Evolutionary conservation across 1,140 invertebrate species (phyloP).

Genomic region (Diplogasteroides magnus): DNA sequence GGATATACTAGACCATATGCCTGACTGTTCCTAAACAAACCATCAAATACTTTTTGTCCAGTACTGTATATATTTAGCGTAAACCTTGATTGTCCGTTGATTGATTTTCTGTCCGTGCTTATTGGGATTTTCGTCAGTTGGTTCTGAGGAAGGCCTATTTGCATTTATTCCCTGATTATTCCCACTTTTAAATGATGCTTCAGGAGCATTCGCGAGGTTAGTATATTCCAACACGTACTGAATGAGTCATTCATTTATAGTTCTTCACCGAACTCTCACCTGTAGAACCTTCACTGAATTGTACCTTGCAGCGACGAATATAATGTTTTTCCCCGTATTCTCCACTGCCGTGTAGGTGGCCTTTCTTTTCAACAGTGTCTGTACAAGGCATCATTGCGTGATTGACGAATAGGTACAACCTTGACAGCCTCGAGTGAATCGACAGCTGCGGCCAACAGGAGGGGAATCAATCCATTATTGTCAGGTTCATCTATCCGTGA

Average conservation of each 20-base stretch:
- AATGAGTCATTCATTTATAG: too few relatives aligned
- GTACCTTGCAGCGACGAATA: constrained; percentile 24
- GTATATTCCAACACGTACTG: constrained; percentile 7
- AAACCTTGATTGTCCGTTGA: too few relatives aligned
- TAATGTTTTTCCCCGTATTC: constrained; percentile 8
- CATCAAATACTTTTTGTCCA: too few relatives aligned
- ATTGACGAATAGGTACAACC: not conserved
- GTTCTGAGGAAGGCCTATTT: too few relatives aligned
- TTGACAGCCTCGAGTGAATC: constrained; percentile 7
- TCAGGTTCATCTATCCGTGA: constrained; percentile 2
- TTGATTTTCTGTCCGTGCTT: too few relatives aligned
- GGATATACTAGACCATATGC: too few relatives aligned
- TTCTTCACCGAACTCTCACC: not conserved
- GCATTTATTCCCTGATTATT: too few relatives aligned
- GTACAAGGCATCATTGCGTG: not conserved
- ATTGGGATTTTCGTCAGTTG: too few relatives aligned
- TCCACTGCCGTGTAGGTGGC: not conserved
- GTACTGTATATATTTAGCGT: too few relatives aligned
- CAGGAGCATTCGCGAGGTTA: too few relatives aligned
- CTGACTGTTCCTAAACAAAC: too few relatives aligned
- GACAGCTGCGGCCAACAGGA: constrained; percentile 16
- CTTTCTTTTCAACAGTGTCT: not conserved
- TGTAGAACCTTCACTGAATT: constrained; percentile 2
- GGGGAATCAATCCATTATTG: constrained; percentile 19
- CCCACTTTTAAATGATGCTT: too few relatives aligned